Evolutionary conservation across 2,113 vertebrate species (phyloP).

Genomic region (Psammodynastes pulverulentus): DNA sequence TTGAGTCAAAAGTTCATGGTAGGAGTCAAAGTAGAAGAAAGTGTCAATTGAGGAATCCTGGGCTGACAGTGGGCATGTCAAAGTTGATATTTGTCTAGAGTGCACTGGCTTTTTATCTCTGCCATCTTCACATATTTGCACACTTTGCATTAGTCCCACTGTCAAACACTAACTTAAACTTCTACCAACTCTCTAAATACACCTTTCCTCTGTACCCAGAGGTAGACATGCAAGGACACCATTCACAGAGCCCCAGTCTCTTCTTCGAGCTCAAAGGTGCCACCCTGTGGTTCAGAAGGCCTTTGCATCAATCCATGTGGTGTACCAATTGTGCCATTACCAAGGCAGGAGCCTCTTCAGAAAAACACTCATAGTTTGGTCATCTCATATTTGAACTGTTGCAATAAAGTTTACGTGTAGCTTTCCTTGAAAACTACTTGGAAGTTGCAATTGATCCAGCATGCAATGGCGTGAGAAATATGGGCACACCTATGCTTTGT

Average conservation of each 20-base stretch:
- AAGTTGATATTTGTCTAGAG: not conserved
- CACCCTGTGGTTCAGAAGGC: not conserved
- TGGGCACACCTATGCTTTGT: not conserved
- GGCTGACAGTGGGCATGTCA: not conserved
- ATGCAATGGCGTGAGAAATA: not conserved
- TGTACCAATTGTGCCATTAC: not conserved
- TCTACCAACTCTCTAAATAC: not conserved
- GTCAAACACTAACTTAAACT: not conserved
- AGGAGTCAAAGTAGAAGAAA: not conserved
- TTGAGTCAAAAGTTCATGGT: not conserved
- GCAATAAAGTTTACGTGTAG: not conserved
- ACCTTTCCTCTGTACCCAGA: not conserved
- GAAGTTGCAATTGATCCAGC: not conserved
- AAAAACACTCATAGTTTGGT: not conserved
- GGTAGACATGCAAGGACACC: not conserved
- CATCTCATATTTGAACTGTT: not conserved
- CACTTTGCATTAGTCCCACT: not conserved
- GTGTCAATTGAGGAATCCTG: not conserved
- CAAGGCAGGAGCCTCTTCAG: not conserved
- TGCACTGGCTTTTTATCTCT: not conserved
- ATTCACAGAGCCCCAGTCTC: not conserved
- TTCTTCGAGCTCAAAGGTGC: not conserved
- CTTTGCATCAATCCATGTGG: not conserved
- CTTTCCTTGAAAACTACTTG: not conserved
- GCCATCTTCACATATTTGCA: not conserved